phyloP scores from a whole-genome alignment of 2,888 invertebrate genomes.

The Girardia tigrina region DNA sequence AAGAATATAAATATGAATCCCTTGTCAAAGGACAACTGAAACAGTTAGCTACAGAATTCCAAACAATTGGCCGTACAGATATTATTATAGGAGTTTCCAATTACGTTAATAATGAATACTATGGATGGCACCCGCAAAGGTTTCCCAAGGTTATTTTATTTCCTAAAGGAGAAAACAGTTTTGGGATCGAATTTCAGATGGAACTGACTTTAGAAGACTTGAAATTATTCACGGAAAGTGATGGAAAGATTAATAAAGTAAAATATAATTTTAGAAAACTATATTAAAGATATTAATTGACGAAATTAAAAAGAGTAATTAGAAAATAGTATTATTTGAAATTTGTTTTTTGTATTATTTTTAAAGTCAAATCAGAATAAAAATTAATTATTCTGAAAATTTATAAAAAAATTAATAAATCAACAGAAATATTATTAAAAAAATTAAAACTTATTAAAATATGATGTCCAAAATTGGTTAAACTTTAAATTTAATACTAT shows the following conservation, averaged over 20 bases:
- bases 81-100: background rate
- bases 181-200: background rate
- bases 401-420: too few relatives aligned
- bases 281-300: too few relatives aligned
- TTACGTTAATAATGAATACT: background rate
- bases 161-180: slow-evolving; percentile 1
- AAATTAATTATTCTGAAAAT: too few relatives aligned
- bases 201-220: background rate
- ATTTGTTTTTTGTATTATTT: too few relatives aligned
- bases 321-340: too few relatives aligned
- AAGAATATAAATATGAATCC: background rate
- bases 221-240: background rate
- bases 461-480: too few relatives aligned
- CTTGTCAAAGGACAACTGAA: background rate
- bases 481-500: too few relatives aligned
- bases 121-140: background rate
- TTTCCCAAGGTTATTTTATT: background rate
- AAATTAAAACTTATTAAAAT: too few relatives aligned
- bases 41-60: background rate
- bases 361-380: too few relatives aligned
- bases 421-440: too few relatives aligned
- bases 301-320: too few relatives aligned
- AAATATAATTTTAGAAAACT: background rate
- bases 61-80: background rate
- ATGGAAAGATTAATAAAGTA: background rate